Base-by-base conservation (phyloP, 2,113 vertebrate species). In the Toxotes jaculatrix region DNA sequence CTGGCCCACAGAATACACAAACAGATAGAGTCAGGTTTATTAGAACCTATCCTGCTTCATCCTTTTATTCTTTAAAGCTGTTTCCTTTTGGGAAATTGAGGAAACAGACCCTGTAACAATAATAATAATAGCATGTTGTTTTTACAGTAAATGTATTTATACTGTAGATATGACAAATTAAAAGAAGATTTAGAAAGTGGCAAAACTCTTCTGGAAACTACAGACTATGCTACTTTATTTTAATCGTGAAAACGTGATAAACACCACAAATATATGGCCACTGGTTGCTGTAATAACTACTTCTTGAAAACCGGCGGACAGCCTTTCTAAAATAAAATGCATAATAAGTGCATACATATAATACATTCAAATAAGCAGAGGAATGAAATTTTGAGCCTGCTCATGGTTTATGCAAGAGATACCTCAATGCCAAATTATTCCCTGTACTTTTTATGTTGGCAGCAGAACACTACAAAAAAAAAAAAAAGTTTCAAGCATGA, bases 401-500 rank as follows among this genome's bases (percentile, higher is more conserved):
- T 27, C 13, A 6, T 31, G 72, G 34, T 82, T 80, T 23, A 76
- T 55, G 63, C 40, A 53, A 56, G 17, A 40, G 49, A 77, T 53
- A 57, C 62, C 36, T 38, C 49, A 32, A 8, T 80, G 67, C 42
- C 43, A 68, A 69, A 60, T 64, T 65, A 59, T 49, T 14, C 65
- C 38, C 32, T 68, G 9, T 43, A 36, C 74, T 38, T 75, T 70
- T 78, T 6, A 34, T 60, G 65, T 65, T 38, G 53, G 61, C 56
- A 59, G 38, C 32, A 47, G 42, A 69, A 78, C 53, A 82, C 27
- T 27, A 77, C 40, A 77, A 60, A 16, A 4, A 38, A 49, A 40
- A 66, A 21, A 62, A 66, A 69, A 70, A 61, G 56, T 69, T 60
- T 43, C 31, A 63, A 45, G 45, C 45, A 47, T 51, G 71, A 88